Base-by-base conservation (phyloP, 2,797 vertebrate species). In the Percopsis omiscomaycus region DNA sequence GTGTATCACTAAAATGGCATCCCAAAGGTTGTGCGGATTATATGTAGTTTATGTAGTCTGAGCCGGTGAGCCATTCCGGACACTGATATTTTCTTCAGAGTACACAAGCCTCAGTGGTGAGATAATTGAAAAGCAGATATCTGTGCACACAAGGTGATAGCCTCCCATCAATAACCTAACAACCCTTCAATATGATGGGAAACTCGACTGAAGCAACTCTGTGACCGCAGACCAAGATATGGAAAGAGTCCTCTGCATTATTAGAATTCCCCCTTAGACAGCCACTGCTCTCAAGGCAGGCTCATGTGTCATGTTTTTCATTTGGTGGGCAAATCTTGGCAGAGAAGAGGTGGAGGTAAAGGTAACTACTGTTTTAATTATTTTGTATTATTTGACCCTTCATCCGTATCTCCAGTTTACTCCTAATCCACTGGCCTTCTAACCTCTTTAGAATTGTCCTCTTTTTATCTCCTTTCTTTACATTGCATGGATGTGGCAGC, bases 261-360 rank as follows among this genome's bases (percentile, higher is more conserved):
- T 63, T 68, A 66, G 65, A 64, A 54, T 42, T 64, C 58, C 60
- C n/a, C 47, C 55, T 11, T 48, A 32, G 48, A 44, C 62, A 16
- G 15, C 55, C 60, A 57, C 51, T 15, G 58, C 8, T 55, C 62
- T 49, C 62, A 51, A 37, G 60, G 45, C 16, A 32, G 42, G 5
- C 57, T 59, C 46, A 48, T 53, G 27, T 54, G 55, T 70, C 55
- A 65, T 75, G 50, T 52, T 66, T 66, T 73, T 67, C 51, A 59
- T 70, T 69, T 55, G 10, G 52, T 51, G 6, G 55, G 55, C 13
- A 48, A 61, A 61, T 72, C 37, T 59, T 52, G 50, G 6, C 4
- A 27, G 16, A 52, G 22, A 27, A 52, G 5, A 27, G 16, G 8
- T 0, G 22, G 16, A 16, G 5, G 22, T 10, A 42, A 6, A 9